phyloP scores from a whole-genome alignment of 1,140 invertebrate species.

The Diabrotica undecimpunctata region DNA sequence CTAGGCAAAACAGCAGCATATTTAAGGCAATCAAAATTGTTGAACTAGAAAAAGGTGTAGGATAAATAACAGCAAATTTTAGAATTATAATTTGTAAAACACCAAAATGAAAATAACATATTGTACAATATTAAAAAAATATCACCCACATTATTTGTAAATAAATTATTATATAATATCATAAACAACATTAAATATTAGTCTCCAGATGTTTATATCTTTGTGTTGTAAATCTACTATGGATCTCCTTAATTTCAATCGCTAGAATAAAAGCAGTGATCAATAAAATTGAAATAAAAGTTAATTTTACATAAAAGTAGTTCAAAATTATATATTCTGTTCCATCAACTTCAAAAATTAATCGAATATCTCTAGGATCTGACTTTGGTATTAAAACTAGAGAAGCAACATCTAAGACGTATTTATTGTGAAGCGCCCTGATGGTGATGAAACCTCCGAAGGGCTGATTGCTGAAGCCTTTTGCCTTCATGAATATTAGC shows the following conservation, averaged over 20 bases:
- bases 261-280: slow-evolving; percentile 1
- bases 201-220: background rate
- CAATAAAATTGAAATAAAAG: background rate
- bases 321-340: slow-evolving; percentile 5
- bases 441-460: background rate
- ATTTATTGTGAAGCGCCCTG: background rate
- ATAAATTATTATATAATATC: no score
- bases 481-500: background rate
- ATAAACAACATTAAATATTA: background rate
- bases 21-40: no score
- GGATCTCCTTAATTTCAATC: background rate
- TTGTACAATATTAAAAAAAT: no score
- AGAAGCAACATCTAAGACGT: background rate
- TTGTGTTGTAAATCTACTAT: background rate
- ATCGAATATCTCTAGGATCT: background rate
- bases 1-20: no score
- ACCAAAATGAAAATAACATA: no score
- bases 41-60: no score
- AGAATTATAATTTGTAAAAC: no score
- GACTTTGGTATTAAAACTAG: background rate
- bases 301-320: background rate
- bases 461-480: background rate
- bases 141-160: no score
- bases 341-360: slow-evolving; percentile 7
- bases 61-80: no score